Conservation (phyloP, 2,797 vertebrate species). For the Squalus acanthias region DNA sequence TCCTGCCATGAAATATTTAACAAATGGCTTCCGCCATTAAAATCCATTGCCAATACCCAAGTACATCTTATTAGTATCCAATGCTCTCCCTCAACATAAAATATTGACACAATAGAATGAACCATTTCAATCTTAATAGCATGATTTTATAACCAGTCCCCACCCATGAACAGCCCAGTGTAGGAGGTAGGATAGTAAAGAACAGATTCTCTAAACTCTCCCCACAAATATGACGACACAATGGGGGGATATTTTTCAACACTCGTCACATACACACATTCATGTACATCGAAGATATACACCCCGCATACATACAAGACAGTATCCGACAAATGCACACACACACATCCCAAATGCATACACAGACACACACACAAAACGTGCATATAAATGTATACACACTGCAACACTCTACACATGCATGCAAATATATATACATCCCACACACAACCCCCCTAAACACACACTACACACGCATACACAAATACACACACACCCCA, state of each 20-base stretch:
- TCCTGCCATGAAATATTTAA: conserved; percentile 30
- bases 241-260: background rate
- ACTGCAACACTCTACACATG: background rate
- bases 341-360: background rate
- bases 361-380: background rate
- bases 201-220: background rate
- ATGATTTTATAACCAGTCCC: background rate
- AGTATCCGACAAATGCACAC: background rate
- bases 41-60: background rate
- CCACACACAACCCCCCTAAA: background rate
- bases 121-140: background rate
- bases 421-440: too few species aligned
- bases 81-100: background rate
- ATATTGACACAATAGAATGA: conserved; percentile 2
- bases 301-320: background rate
- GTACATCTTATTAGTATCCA: background rate
- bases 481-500: background rate
- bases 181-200: too few species aligned
- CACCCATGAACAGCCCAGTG: too few species aligned
- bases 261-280: background rate
- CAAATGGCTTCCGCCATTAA: background rate
- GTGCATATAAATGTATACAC: too few species aligned
- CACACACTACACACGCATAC: background rate
- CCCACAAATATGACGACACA: background rate
- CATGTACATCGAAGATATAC: background rate